Conservation (phyloP, 2,113 vertebrate species). For the Triplophysa tibetana region DNA sequence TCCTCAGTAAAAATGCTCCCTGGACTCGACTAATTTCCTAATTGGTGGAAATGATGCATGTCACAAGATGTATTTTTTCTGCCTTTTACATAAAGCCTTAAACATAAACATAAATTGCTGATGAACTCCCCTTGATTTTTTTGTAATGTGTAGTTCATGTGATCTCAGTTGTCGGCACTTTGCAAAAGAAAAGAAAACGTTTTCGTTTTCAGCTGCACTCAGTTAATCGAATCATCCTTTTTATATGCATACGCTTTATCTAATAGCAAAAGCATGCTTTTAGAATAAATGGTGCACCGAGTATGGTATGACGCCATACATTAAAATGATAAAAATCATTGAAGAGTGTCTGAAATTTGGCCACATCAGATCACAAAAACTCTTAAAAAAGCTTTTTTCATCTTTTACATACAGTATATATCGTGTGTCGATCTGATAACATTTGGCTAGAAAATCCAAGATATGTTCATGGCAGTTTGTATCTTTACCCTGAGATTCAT, state of each 20-base stretch:
- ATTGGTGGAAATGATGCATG: conserved; percentile 50
- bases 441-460: too few species aligned
- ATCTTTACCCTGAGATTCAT: background rate
- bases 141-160: background rate
- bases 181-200: background rate
- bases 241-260: conserved; percentile 5
- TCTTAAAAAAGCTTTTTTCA: background rate
- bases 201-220: conserved; percentile 13
- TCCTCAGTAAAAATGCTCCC: background rate
- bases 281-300: background rate
- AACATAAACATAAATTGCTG: conserved; percentile 22
- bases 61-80: conserved; percentile 45
- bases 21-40: conserved; percentile 35
- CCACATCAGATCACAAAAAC: background rate
- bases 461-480: background rate
- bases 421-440: background rate
- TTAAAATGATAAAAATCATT: conserved; percentile 10
- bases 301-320: background rate
- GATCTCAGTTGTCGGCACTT: background rate
- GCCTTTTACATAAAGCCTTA: background rate
- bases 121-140: conserved; percentile 13
- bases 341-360: background rate
- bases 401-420: background rate
- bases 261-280: background rate
- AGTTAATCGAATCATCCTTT: conserved; percentile 28